Evolutionary conservation across 1,140 invertebrate species (phyloP), one percentile per base, ranked within the genome.

Genomic region (Temnothorax nylanderi): DNA sequence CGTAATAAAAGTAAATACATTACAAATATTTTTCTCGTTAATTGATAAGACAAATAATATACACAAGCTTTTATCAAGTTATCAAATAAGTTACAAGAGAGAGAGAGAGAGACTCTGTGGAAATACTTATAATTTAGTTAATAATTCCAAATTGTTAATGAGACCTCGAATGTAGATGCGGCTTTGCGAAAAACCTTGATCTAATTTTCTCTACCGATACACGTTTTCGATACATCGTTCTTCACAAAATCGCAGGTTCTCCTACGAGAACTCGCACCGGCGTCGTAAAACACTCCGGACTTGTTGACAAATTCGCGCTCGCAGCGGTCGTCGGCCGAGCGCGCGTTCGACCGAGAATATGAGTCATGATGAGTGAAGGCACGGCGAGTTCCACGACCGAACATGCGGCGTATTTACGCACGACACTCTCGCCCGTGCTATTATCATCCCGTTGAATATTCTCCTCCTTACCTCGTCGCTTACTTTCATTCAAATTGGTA

Each of bases 381-480:
- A 49, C 71, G 69, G 5, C 82, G 85, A 65, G 76, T 86, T 86
- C 76, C 64, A 81, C 85, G 85, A 80, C 64, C 85, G 47, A 69
- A 78, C 82, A 65, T 26, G 65, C 74, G 60, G 60, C 82, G 82
- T 56, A 85, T 85, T 85, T 81, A 86, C 77, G 76, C 74, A 51
- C 74, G 82, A 67, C 74, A 67, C 74, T 65, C 76, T 87, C 75
- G 56, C 56, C 65, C 62, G 85, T 32, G 76, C 56, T 54, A 86
- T 86, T 87, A 87, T 87, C 78, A 72, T 86, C 81, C 81, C 75
- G 86, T 72, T 87, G 86, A 87, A 87, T 87, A 87, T 87, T 85
- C 81, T 87, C 56, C 37, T 47, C 80, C 41, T 62, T 65, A 82
- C 64, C 85, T 86, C 62, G 85, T 47, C 85, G 85, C n/a, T 86